A percentile compares a stretch with the other conserved stretches of the same genome.
These are phyloP conservation scores for Sus cebifrons DNA, from an alignment of 2,797 vertebrate genomes.

Conservation along the genomic window DNA sequence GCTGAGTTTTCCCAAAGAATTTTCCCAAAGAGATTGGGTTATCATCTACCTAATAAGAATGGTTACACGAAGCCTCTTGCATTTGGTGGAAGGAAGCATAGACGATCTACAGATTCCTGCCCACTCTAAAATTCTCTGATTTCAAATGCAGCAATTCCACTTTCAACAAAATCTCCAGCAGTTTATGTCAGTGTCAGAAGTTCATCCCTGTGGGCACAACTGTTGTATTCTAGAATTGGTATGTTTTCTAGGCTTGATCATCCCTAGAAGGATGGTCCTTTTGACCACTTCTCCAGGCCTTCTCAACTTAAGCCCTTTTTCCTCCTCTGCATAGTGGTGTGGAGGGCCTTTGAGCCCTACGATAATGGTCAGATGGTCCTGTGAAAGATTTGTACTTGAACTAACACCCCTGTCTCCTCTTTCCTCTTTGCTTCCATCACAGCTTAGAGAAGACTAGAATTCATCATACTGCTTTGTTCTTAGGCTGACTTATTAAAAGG, in stretches of 20 bases:
- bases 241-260: neutral
- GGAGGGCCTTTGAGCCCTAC: neutral
- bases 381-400: conserved; percentile 30
- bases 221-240: neutral
- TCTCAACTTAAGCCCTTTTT: neutral
- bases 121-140: neutral
- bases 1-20: conserved; percentile 23
- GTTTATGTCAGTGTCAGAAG: neutral
- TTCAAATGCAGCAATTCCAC: neutral
- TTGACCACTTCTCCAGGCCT: neutral
- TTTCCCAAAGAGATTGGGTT: neutral
- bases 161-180: neutral
- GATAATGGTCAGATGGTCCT: neutral
- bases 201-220: neutral
- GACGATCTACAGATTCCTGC: neutral
- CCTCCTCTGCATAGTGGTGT: neutral
- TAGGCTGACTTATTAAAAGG: conserved; percentile 42
- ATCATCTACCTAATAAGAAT: neutral
- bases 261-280: neutral
- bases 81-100: neutral
- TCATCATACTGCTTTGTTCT: neutral
- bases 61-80: neutral
- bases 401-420: neutral
- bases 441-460: conserved; percentile 12
- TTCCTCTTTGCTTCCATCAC: neutral